Evolutionary conservation across 1,140 invertebrate genomes (phyloP).

Genomic region (Belonocnema kinseyi): DNA sequence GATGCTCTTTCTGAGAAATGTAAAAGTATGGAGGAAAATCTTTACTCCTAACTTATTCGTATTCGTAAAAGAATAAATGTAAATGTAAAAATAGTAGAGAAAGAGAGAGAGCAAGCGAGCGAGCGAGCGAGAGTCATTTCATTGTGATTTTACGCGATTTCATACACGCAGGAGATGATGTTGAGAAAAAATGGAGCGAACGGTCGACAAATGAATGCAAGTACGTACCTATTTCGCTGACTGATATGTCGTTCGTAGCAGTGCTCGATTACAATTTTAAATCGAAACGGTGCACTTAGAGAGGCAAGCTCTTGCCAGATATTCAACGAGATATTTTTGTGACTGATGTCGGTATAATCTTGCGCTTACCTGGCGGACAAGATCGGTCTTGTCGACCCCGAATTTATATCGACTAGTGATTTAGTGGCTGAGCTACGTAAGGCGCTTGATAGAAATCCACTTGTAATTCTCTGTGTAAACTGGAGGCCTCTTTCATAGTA

Average conservation of each 20-base stretch:
- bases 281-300: conserved; percentile 27
- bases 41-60: conserved; percentile 47
- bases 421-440: conserved; percentile 26
- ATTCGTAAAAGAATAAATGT: conserved; percentile 29
- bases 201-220: conserved; percentile 31
- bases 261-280: conserved; percentile 21
- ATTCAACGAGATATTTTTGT: conserved; percentile 70
- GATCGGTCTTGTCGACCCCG: conserved; percentile 13
- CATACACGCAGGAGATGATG: conserved; percentile 11
- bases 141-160: conserved; percentile 31
- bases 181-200: conserved; percentile 42
- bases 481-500: conserved; percentile 67
- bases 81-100: conserved; percentile 6
- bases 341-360: conserved; percentile 61
- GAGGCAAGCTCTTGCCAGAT: conserved; percentile 40
- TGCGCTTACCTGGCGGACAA: conserved; percentile 48
- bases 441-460: conserved; percentile 40
- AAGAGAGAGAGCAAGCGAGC: too few relatives aligned
- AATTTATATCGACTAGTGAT: conserved; percentile 28
- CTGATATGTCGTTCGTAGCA: conserved; percentile 12
- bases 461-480: conserved; percentile 55
- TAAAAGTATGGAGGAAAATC: conserved; percentile 33
- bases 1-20: conserved; percentile 21
- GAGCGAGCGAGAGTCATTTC: conserved; percentile 28
- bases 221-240: conserved; percentile 11